These are phyloP conservation scores for Neodontobutis hainanensis DNA, from an alignment of 2,113 vertebrate genomes.

Conservation along the genomic window DNA sequence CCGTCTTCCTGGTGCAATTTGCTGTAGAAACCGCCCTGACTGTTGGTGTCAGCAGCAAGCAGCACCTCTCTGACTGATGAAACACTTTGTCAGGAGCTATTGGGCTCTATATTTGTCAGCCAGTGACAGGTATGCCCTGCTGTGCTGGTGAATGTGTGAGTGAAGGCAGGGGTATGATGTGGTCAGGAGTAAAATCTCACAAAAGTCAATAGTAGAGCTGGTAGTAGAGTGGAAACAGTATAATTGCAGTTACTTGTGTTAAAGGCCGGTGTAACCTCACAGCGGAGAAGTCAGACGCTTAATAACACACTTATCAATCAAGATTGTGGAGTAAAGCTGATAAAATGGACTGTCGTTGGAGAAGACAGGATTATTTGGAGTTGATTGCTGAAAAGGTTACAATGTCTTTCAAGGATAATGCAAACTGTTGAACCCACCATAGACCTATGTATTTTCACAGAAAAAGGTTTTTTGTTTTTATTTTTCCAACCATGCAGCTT, in stretches of 20 bases:
- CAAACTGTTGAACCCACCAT: no score
- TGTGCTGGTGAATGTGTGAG: background rate
- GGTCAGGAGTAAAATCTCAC: background rate
- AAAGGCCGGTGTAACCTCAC: background rate
- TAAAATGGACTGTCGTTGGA: no score
- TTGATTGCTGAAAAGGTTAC: no score
- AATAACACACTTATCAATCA: background rate
- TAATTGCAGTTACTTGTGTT: background rate
- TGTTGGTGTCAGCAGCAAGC: background rate
- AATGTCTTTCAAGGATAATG: no score
- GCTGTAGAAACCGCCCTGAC: background rate
- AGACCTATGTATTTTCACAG: no score
- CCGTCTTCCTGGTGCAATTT: no score
- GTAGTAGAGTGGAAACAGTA: background rate
- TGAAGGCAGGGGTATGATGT: background rate
- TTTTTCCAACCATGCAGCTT: no score
- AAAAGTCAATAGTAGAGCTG: background rate
- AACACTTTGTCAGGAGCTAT: background rate
- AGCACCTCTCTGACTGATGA: background rate
- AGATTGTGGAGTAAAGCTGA: no score
- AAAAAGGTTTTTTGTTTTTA: no score
- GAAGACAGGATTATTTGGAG: no score
- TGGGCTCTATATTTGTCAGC: background rate
- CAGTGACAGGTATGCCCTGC: background rate
- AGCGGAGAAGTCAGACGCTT: background rate